Base-by-base conservation (phyloP, 2,797 vertebrate species). In the Schizopygopsis malacanthus region DNA sequence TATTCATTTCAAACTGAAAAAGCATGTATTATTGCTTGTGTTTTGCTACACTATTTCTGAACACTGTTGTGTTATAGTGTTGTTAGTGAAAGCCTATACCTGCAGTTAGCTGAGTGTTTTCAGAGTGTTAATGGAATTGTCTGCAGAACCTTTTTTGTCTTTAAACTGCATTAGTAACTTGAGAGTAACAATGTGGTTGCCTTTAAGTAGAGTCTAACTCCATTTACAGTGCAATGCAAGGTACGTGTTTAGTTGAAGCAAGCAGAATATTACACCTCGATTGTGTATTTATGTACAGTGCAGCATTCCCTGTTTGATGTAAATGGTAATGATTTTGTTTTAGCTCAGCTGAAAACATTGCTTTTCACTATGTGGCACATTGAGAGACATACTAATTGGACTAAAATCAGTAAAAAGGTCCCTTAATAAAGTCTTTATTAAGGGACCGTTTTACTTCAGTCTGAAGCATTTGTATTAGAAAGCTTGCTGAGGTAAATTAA, bases 111-210 rank as follows among this genome's bases (percentile, higher is more conserved):
- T 39, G 67, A 78, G 33, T 28, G 50, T 85, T 79, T 69, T 39
- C 70, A 59, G 41, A 59, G 25, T 7, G 20, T 71, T 79, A 72
- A 85, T 85, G 83, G 67, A 61, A 79, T 63, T 79, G 52, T 79
- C 50, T 79, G 76, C 76, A 72, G 65, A 61, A 79, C 2, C 73
- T 54, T 61, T 85, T 85, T 85, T 45, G 39, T 70, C 25, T 85
- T 43, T 59, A 16, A 85, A 50, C 67, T 85, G 67, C 83, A 79
- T 85, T 72, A 85, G 65, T 50, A 85, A 85, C 65, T 37, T 39
- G 76, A 79, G 83, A 85, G 65, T 70, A 72, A 79, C 50, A 18
- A 20, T 85, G 76, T 50, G 76, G 83, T 84, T 79, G 50, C 63
- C n/a, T 67, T 39, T 67, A 84, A 84, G 33, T 33, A 28, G 72